Base-by-base conservation (phyloP, 2,888 invertebrate species). In the Tipula confusa region DNA sequence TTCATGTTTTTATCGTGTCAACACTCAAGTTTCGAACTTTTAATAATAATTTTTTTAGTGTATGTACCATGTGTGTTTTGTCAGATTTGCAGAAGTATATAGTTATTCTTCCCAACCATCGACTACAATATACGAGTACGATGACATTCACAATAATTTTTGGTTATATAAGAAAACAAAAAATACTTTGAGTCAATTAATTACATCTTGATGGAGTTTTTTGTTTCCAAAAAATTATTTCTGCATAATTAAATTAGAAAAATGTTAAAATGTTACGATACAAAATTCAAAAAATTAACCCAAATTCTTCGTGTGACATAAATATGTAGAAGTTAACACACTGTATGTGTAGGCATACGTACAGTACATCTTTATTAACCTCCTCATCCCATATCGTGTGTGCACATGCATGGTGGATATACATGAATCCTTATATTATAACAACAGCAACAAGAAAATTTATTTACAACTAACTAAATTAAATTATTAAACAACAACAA, bases 401-500 rank as follows among this genome's bases (percentile, higher is more conserved):
- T 33, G 9, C 1, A 33, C n/a, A 38, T n/a, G n/a, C n/a, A 38
- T 38, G 38, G 38, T 38, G 38, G 38, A n/a, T 13, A n/a, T n/a
- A n/a, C n/a, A n/a, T 38, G 38, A n/a, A n/a, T 38, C 38, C n/a
- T 38, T 38, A n/a, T 2, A 38, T n/a, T 38, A 33, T 33, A 9
- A 33, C 6, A 7, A 33, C 33, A 33, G n/a, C 33, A 38, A 38
- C 38, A 33, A 33, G 9, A 33, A n/a, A 43, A 15, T 13, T 9
- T 64, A 24, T 24, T 64, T 24, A 24, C 64, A 64, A 64, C 64
- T 64, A 64, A 64, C 64, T 64, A 64, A 64, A 64, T 64, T 64
- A 64, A 64, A 64, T 64, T 43, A 43, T 36, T 36, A n/a, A 64
- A 38, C 24, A 64, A 64, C 64, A 64, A 64, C 64, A 64, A 64